A percentile compares a stretch with the other conserved stretches of the same genome.
These are phyloP conservation scores for Argya squamiceps DNA, from an alignment of 2,797 vertebrate species.

Conservation along the genomic window DNA sequence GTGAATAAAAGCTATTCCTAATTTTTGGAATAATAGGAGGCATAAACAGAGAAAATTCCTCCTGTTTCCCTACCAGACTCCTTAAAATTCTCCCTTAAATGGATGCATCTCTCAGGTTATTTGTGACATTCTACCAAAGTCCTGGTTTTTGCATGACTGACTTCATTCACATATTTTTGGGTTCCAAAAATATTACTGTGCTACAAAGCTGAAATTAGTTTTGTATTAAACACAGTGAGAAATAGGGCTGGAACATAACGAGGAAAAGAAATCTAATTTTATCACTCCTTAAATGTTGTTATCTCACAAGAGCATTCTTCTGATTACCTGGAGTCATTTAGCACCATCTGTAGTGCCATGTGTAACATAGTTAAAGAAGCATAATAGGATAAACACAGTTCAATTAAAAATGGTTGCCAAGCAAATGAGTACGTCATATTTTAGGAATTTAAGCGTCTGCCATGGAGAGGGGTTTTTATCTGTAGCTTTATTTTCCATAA, in stretches of 20 bases:
- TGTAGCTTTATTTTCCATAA: not conserved
- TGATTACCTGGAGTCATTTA: conserved; percentile 23
- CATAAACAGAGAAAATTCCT: not conserved
- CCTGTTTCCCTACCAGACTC: not conserved
- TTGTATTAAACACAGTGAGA: not conserved
- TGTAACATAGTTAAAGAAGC: not conserved
- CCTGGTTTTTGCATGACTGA: not conserved
- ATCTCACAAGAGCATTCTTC: conserved; percentile 20
- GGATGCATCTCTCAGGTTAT: not conserved
- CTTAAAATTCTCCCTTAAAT: not conserved
- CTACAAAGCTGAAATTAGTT: not conserved
- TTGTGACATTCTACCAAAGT: not conserved
- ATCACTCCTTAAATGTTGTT: not conserved
- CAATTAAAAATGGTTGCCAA: conserved; percentile 6
- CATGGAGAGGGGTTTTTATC: not conserved
- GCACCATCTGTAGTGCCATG: conserved; percentile 40
- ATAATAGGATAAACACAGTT: not conserved
- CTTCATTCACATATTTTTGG: not conserved
- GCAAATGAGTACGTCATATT: not conserved
- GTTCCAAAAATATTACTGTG: not conserved
- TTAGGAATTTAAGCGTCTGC: not conserved
- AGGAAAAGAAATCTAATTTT: not conserved
- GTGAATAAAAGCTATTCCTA: not conserved
- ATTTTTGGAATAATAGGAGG: not conserved
- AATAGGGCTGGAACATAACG: not conserved